Conservation (phyloP, 1,140 invertebrate species). For the Drosophila biarmipes region DNA sequence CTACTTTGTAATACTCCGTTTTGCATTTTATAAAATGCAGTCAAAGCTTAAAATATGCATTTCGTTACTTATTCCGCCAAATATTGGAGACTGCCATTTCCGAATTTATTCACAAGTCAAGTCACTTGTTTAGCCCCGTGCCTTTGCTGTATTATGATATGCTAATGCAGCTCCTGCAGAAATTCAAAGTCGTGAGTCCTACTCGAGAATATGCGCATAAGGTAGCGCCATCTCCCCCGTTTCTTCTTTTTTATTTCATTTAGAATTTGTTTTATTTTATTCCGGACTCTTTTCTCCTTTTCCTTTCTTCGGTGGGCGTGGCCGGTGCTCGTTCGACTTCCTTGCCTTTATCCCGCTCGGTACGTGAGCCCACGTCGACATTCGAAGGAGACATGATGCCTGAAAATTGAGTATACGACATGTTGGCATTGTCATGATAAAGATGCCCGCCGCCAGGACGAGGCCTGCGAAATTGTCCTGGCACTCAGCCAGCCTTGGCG, state of each 20-base stretch:
- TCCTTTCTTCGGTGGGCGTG: slow-evolving; percentile 15
- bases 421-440: slow-evolving; percentile 59
- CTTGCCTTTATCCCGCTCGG: slow-evolving; percentile 10
- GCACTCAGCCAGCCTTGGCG: slow-evolving; percentile 31
- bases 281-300: background rate
- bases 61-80: background rate
- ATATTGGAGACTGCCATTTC: background rate
- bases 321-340: background rate
- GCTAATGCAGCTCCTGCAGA: slow-evolving; percentile 21
- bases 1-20: too few species aligned
- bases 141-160: slow-evolving; percentile 31
- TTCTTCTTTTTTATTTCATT: slow-evolving; percentile 38
- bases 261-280: slow-evolving; percentile 42
- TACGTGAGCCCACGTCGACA: slow-evolving; percentile 55
- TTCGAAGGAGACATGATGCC: slow-evolving; percentile 55
- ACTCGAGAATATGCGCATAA: slow-evolving; percentile 29
- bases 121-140: slow-evolving; percentile 1
- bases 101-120: slow-evolving; percentile 10
- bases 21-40: too few species aligned
- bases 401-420: slow-evolving; percentile 59
- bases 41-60: background rate
- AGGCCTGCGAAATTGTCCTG: slow-evolving; percentile 41
- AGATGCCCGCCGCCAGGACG: slow-evolving; percentile 26
- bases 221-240: background rate
- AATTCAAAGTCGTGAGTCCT: slow-evolving; percentile 14